Evolutionary conservation across 1,140 invertebrate genomes (phyloP).

Genomic region (Drosophila melanica): DNA sequence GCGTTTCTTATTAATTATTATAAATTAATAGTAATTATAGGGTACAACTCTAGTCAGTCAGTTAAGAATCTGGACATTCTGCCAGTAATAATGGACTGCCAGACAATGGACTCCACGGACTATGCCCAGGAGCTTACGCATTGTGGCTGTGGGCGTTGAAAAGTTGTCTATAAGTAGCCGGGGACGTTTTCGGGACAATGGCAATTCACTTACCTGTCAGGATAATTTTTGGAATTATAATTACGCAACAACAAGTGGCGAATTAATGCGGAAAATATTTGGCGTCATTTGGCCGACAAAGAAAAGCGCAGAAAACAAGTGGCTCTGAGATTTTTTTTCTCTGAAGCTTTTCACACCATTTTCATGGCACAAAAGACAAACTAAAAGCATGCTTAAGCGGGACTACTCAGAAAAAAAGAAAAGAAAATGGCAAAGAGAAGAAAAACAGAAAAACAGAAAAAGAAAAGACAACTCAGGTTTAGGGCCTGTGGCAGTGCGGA

Average conservation of each 20-base stretch:
- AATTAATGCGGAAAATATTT: constrained; percentile 34
- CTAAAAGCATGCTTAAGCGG: constrained; percentile 5
- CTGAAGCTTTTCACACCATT: constrained; percentile 39
- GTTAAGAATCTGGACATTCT: neutral
- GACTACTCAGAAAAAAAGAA: constrained; percentile 3
- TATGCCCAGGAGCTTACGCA: neutral
- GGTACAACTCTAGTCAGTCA: no score
- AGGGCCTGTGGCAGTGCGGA: constrained; percentile 10
- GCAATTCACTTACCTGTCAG: neutral
- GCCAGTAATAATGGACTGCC: neutral
- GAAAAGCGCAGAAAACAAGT: constrained; percentile 25
- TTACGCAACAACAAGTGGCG: constrained; percentile 46
- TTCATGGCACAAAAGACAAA: constrained; percentile 28
- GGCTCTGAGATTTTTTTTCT: neutral
- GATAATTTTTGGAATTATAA: constrained; percentile 38
- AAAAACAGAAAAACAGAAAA: neutral
- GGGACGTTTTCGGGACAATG: neutral
- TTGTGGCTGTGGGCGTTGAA: neutral
- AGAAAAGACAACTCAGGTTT: neutral
- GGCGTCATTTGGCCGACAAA: constrained; percentile 2
- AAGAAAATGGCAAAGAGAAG: no score
- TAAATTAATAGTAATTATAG: no score
- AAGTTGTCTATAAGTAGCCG: neutral
- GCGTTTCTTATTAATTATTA: no score
- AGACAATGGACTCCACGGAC: neutral